Conservation (phyloP, 2,797 vertebrate species). For the Myotis vivesi region DNA sequence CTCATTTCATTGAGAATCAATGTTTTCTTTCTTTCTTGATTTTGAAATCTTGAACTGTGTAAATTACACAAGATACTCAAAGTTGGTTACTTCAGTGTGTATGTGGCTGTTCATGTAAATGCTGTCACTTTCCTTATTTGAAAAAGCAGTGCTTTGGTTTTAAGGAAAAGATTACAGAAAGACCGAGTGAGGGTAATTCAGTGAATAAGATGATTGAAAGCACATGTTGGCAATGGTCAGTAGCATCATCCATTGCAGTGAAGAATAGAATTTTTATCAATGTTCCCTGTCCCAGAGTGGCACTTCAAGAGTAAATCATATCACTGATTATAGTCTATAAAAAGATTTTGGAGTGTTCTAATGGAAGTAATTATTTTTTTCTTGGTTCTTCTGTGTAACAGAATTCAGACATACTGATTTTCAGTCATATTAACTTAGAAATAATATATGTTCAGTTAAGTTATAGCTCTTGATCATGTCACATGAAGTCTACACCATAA, state of each 20-base stretch:
- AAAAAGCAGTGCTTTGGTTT: not conserved
- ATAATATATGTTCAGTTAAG: constrained; percentile 77
- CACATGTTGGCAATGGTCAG: not conserved
- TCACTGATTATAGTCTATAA: constrained; percentile 71
- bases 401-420: constrained; percentile 76
- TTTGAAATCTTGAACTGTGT: not conserved
- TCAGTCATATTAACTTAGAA: constrained; percentile 80
- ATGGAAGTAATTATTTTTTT: constrained; percentile 75
- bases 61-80: not conserved
- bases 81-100: not conserved
- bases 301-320: constrained; percentile 72
- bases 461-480: constrained; percentile 76
- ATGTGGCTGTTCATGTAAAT: too few species aligned
- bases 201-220: not conserved
- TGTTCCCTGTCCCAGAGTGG: constrained; percentile 56
- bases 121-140: not conserved
- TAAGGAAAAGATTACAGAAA: not conserved
- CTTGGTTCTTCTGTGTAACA: constrained; percentile 71
- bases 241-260: constrained; percentile 41
- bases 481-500: constrained; percentile 57
- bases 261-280: constrained; percentile 69
- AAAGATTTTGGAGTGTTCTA: constrained; percentile 74
- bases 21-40: not conserved
- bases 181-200: not conserved
- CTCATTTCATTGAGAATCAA: not conserved